Evolutionary conservation across 1,140 invertebrate genomes (phyloP).

Genomic region (Manduca sexta): DNA sequence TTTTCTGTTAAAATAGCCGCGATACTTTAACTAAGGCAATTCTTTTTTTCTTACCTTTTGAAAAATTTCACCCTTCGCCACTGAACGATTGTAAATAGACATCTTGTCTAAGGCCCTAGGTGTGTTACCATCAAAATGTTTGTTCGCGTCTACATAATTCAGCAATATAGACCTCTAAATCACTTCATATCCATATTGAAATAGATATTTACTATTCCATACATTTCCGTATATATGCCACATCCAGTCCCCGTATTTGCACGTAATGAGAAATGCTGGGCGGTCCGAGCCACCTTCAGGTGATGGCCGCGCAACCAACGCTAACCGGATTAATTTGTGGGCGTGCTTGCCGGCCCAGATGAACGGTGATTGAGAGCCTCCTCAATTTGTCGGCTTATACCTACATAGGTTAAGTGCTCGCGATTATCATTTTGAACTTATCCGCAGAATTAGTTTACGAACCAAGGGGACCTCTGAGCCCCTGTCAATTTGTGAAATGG

Average conservation of each 20-base stretch:
- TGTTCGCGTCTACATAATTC: too few relatives aligned
- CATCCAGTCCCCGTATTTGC: background rate
- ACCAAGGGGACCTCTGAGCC: background rate
- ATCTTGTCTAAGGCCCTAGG: too few relatives aligned
- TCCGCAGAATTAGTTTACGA: constrained; percentile 4
- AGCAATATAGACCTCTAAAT: too few relatives aligned
- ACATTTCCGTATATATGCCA: background rate
- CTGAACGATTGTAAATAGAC: too few relatives aligned
- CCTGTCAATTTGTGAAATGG: too few relatives aligned
- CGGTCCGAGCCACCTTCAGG: background rate
- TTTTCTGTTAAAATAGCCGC: too few relatives aligned
- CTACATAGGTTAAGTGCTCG: constrained; percentile 5
- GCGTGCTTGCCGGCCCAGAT: constrained; percentile 1
- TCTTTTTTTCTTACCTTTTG: too few relatives aligned
- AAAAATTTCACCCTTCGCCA: too few relatives aligned
- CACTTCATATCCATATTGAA: too few relatives aligned
- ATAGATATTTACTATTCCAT: too few relatives aligned
- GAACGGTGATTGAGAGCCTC: constrained; percentile 8
- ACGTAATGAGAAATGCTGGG: constrained; percentile 3
- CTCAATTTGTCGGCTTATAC: constrained; percentile 10
- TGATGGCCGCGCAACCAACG: constrained; percentile 6
- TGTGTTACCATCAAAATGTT: too few relatives aligned
- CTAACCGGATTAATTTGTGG: constrained; percentile 13
- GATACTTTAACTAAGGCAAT: too few relatives aligned
- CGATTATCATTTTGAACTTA: constrained; percentile 2